A percentile compares a stretch with the other conserved stretches of the same genome.
phyloP scores from a whole-genome alignment of 2,797 vertebrate genomes.

The Myripristis murdjan region DNA sequence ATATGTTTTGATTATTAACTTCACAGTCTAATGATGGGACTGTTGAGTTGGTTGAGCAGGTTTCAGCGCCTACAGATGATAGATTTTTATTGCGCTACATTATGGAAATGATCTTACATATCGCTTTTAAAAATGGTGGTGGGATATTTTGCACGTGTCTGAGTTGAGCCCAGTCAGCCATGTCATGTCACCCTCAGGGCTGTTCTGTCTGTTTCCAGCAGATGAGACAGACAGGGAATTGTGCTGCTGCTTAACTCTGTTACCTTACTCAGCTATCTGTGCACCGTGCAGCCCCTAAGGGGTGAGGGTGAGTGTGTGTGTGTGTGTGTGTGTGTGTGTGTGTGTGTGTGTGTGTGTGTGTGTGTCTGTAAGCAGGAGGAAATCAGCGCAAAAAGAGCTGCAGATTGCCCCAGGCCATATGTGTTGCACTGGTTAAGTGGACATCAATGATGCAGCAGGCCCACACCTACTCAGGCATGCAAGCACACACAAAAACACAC shows the following conservation, averaged over 20 bases:
- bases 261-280: conserved; percentile 57
- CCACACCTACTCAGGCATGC: conserved; percentile 47
- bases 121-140: background rate
- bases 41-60: too few relatives aligned
- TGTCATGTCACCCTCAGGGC: conserved; percentile 48
- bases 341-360: conserved; percentile 6
- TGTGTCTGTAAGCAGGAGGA: conserved; percentile 15
- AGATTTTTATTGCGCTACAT: background rate
- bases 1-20: background rate
- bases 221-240: conserved; percentile 53
- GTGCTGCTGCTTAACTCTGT: conserved; percentile 56
- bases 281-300: conserved; percentile 49
- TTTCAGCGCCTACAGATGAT: too few relatives aligned
- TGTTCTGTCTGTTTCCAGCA: conserved; percentile 52
- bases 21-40: too few relatives aligned
- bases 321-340: conserved; percentile 12
- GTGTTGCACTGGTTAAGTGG: conserved; percentile 72
- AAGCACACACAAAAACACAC: conserved; percentile 34
- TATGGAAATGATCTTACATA: background rate
- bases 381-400: conserved; percentile 71
- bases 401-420: conserved; percentile 60
- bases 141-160: conserved; percentile 10
- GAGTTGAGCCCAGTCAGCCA: conserved; percentile 23
- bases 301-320: conserved; percentile 9
- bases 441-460: conserved; percentile 79